Conservation (phyloP, 2,113 vertebrate species). For the Axis porcinus region DNA sequence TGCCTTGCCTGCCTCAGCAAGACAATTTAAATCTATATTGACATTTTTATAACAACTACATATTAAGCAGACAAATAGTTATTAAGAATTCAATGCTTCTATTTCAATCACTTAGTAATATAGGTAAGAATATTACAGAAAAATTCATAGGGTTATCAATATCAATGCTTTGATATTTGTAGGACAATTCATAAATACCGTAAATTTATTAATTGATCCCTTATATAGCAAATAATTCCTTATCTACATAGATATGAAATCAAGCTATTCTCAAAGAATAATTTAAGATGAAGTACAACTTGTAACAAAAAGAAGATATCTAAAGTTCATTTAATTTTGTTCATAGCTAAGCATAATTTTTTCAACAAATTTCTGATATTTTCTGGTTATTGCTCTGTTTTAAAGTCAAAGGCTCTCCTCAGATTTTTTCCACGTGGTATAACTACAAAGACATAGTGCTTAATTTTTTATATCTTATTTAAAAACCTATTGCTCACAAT, state of each 20-base stretch:
- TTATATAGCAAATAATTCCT: background rate
- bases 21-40: constrained; percentile 26
- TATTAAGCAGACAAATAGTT: background rate
- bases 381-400: background rate
- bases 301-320: background rate
- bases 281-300: background rate
- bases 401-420: background rate
- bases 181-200: constrained; percentile 20
- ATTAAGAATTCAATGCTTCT: background rate
- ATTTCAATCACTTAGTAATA: background rate
- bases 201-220: background rate
- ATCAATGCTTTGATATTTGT: constrained; percentile 27
- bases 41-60: background rate
- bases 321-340: background rate
- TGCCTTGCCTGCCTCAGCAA: background rate
- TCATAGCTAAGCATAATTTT: background rate
- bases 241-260: background rate
- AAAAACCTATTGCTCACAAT: background rate
- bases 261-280: background rate
- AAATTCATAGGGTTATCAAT: background rate
- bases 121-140: background rate
- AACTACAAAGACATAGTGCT: background rate
- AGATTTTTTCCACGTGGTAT: background rate
- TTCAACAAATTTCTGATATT: background rate
- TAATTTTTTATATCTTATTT: background rate